Percentiles rank a stretch among this genome's conserved stretches.
These are phyloP conservation scores for Gopherus flavomarginatus DNA, from an alignment of 2,113 vertebrate species.

Conservation along the genomic window DNA sequence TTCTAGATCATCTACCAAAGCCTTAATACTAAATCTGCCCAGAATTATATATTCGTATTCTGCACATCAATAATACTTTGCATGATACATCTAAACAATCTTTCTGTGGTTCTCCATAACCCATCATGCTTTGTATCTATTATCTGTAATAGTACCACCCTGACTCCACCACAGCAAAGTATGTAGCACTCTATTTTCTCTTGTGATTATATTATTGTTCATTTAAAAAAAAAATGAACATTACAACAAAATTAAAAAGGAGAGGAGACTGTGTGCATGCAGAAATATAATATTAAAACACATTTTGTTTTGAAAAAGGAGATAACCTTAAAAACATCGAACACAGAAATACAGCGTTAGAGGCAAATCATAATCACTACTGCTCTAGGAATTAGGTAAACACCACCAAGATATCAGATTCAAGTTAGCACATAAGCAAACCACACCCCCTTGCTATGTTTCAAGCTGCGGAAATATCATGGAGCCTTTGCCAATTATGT, in stretches of 20 bases:
- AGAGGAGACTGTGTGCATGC: fast-evolving
- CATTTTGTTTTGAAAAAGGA: not conserved
- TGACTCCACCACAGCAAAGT: fast-evolving
- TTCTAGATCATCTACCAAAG: not conserved
- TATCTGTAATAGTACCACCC: not conserved
- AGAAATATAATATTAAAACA: not conserved
- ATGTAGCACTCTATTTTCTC: fast-evolving
- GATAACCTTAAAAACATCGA: not conserved
- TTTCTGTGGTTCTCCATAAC: not conserved
- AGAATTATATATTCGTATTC: not conserved
- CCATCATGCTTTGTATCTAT: not conserved
- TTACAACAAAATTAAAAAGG: not conserved
- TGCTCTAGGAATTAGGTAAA: not conserved
- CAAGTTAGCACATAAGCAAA: slow-evolving; percentile 63
- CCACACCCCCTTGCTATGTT: slow-evolving; percentile 66
- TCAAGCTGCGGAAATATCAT: not conserved
- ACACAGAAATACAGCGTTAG: not conserved
- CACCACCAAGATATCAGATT: not conserved
- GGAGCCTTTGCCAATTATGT: slow-evolving; percentile 42
- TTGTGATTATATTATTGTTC: not conserved
- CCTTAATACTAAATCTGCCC: not conserved
- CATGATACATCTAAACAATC: fast-evolving
- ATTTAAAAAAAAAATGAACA: not conserved
- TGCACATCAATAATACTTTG: not conserved
- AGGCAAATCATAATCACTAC: fast-evolving